Conservation (phyloP, 2,797 vertebrate genomes). For the Tinamus major region DNA sequence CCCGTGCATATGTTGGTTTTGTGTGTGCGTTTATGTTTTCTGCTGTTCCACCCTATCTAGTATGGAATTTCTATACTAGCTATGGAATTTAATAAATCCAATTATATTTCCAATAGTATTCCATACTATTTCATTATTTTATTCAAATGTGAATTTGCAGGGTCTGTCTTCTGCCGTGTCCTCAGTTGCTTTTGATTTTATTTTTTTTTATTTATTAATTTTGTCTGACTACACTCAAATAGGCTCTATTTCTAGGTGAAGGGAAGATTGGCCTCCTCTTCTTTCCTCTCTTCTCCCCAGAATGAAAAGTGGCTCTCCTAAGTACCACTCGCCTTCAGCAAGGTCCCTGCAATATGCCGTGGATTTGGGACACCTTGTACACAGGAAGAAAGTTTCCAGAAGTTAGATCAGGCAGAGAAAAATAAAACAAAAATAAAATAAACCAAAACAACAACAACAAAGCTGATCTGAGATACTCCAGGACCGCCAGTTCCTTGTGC, state of each 20-base stretch:
- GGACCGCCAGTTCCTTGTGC: background rate
- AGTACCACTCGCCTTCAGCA: background rate
- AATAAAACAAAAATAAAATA: too few relatives aligned
- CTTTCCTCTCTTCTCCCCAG: background rate
- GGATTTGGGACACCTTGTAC: background rate
- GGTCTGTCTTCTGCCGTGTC: background rate
- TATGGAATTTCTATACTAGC: background rate
- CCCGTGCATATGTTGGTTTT: background rate
- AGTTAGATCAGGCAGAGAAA: background rate
- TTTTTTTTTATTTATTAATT: background rate
- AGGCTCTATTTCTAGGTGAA: background rate
- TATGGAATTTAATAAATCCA: too few relatives aligned
- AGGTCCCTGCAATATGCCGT: background rate
- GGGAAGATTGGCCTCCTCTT: background rate
- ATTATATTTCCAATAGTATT: background rate
- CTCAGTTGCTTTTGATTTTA: background rate
- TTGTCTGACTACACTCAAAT: background rate
- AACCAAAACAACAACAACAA: background rate
- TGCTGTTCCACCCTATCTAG: background rate
- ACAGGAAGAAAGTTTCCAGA: constrained; percentile 4
- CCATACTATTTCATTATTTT: background rate
- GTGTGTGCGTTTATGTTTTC: background rate
- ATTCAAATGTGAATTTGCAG: background rate
- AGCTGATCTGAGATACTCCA: background rate
- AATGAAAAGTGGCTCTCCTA: background rate